phyloP scores from a whole-genome alignment of 2,113 vertebrate species.

The Mohoua ochrocephala region DNA sequence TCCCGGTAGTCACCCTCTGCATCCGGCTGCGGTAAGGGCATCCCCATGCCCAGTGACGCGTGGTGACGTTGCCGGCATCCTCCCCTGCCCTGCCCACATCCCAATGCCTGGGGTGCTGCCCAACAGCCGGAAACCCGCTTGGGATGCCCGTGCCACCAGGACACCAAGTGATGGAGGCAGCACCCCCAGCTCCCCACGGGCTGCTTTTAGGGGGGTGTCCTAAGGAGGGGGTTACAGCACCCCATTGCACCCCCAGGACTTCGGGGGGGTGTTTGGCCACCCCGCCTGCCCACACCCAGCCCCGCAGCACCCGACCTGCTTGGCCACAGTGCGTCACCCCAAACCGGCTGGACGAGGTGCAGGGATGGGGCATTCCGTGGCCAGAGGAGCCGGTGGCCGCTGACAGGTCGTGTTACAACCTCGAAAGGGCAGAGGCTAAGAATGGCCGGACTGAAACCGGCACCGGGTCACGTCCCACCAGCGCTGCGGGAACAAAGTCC shows the following conservation, averaged over 20 bases:
- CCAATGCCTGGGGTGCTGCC: not conserved
- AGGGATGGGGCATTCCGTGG: not conserved
- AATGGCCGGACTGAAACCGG: not conserved
- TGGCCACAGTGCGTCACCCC: constrained; percentile 12
- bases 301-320: not conserved
- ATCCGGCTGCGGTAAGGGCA: constrained; percentile 16
- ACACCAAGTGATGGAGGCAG: not conserved
- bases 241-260: not conserved
- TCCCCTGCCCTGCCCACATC: constrained; percentile 40
- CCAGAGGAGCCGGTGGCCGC: not conserved
- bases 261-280: not conserved
- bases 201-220: not conserved
- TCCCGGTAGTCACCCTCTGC: not conserved
- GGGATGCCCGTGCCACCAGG: not conserved
- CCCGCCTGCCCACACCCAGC: not conserved
- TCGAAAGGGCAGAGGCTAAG: constrained; percentile 54
- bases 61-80: not conserved
- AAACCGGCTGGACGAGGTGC: constrained; percentile 23
- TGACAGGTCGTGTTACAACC: constrained; percentile 24
- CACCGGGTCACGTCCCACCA: constrained; percentile 15
- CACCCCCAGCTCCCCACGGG: fast-evolving
- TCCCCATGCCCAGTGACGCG: constrained; percentile 15
- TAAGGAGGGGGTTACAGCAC: not conserved
- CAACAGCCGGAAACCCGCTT: not conserved
- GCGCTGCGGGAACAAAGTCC: not conserved